A percentile compares a stretch with the other conserved stretches of the same genome.
Evolutionary conservation across 1,140 invertebrate species (phyloP).

Genomic region (Gyrodactylus bullatarudis): DNA sequence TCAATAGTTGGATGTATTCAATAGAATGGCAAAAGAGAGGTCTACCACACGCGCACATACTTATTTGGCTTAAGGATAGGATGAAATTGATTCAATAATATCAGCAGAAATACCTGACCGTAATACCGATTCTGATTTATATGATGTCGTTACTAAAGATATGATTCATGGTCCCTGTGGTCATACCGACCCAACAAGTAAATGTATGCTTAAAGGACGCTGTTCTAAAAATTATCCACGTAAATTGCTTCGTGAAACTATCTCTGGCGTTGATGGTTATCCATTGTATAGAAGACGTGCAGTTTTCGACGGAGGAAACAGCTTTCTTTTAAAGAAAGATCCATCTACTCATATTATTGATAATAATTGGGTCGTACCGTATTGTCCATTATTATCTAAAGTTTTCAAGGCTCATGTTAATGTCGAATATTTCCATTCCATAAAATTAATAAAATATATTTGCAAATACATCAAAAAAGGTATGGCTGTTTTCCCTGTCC

Average conservation of each 20-base stretch:
- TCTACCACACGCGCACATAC: constrained; percentile 23
- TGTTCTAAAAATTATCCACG: constrained; percentile 20
- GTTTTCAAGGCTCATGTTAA: constrained; percentile 10
- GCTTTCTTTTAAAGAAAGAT: neutral
- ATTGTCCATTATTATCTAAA: constrained; percentile 8
- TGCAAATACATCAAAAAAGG: constrained; percentile 17
- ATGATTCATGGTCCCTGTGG: constrained; percentile 13
- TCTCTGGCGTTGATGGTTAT: constrained; percentile 17
- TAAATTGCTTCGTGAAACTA: constrained; percentile 14
- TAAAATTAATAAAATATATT: constrained; percentile 12
- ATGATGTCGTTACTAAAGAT: constrained; percentile 8
- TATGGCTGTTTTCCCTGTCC: constrained; percentile 6
- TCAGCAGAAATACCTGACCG: constrained; percentile 10
- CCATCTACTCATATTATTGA: constrained; percentile 3
- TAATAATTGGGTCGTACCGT: constrained; percentile 10
- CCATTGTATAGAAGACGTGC: constrained; percentile 15
- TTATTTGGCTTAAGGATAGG: constrained; percentile 15
- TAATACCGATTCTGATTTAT: constrained; percentile 7
- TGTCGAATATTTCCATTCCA: constrained; percentile 8
- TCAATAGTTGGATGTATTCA: constrained; percentile 18
- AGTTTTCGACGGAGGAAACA: constrained; percentile 6
- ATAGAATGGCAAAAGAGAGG: constrained; percentile 26
- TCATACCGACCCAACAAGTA: constrained; percentile 8
- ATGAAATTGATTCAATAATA: constrained; percentile 8
- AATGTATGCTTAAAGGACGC: constrained; percentile 15